These are phyloP conservation scores for Mimachlamys varia DNA, from an alignment of 2,888 invertebrate genomes.

Conservation along the genomic window DNA sequence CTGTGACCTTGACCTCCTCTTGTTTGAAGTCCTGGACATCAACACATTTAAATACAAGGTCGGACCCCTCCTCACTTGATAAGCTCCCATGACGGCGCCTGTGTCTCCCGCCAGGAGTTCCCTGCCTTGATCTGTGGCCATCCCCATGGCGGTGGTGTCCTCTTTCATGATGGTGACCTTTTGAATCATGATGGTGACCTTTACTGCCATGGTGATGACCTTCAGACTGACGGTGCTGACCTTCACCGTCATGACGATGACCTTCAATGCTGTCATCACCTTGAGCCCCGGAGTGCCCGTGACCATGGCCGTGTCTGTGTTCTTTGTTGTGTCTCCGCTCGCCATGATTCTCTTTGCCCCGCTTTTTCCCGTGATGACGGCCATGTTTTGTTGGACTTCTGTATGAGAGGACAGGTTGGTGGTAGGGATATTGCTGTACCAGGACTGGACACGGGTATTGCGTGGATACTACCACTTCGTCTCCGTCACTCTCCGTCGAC, in stretches of 20 bases:
- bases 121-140: background rate
- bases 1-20: conserved; percentile 17
- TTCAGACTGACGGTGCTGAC: background rate
- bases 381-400: background rate
- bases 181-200: background rate
- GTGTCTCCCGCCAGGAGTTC: background rate
- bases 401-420: background rate
- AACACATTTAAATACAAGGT: background rate
- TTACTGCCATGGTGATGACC: background rate
- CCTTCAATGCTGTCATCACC: background rate
- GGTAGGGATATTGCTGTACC: background rate
- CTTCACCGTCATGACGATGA: background rate
- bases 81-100: background rate
- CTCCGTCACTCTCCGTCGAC: background rate
- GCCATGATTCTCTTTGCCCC: background rate
- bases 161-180: background rate
- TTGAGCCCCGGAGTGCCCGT: background rate
- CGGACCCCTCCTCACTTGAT: background rate
- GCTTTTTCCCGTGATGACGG: background rate
- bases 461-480: background rate
- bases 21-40: background rate
- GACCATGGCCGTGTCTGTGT: background rate
- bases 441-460: background rate
- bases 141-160: background rate
- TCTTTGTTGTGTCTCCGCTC: background rate